These are phyloP conservation scores for Lithobates pipiens DNA, from an alignment of 2,797 vertebrate genomes.

Conservation along the genomic window DNA sequence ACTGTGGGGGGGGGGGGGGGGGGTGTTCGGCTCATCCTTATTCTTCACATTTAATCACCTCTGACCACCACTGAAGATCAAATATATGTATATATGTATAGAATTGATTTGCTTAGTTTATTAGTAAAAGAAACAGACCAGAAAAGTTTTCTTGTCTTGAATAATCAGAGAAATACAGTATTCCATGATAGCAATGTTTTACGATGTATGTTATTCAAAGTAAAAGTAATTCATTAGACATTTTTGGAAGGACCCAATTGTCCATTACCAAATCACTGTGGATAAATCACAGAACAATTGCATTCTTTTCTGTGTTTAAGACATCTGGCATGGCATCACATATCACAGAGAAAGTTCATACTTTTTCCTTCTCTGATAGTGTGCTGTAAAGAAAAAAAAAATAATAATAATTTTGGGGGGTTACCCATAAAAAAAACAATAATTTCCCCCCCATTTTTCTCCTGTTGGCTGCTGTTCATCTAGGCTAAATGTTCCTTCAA, in stretches of 20 bases:
- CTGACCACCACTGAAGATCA: no score
- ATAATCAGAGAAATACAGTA: not conserved
- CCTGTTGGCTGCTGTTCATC: slow-evolving; percentile 3
- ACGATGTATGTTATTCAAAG: not conserved
- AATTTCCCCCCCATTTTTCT: not conserved
- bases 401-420: not conserved
- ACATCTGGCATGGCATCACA: slow-evolving; percentile 29
- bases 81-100: no score
- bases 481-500: slow-evolving; percentile 24
- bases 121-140: no score
- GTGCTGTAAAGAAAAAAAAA: not conserved
- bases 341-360: slow-evolving; percentile 14
- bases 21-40: no score
- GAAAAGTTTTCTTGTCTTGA: not conserved
- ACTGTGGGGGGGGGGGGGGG: no score
- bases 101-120: no score
- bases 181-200: not conserved
- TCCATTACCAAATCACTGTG: not conserved
- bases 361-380: slow-evolving; percentile 14
- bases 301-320: slow-evolving; percentile 30
- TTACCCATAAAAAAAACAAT: not conserved
- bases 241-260: slow-evolving; percentile 18
- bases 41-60: no score
- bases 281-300: slow-evolving; percentile 46
- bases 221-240: not conserved